Evolutionary conservation across 2,888 invertebrate species (phyloP).

Genomic region (Cheiracanthium punctorium): DNA sequence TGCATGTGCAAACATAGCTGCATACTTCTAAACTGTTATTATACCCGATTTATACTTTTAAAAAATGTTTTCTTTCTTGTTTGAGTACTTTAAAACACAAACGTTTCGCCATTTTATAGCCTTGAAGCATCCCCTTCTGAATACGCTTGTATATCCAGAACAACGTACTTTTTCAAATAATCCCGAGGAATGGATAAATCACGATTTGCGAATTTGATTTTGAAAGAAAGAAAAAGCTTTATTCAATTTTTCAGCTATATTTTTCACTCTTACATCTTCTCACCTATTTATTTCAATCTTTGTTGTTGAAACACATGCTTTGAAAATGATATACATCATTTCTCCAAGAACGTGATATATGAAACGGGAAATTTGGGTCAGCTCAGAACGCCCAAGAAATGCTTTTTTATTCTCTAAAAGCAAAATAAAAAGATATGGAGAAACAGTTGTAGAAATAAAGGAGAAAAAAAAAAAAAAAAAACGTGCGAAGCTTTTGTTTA

Average conservation of each 20-base stretch:
- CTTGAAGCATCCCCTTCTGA: no score
- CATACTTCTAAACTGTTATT: no score
- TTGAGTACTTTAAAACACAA: no score
- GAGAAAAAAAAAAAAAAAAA: background rate
- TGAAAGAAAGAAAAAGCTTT: background rate
- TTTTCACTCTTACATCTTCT: background rate
- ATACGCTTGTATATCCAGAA: no score
- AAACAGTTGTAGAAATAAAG: background rate
- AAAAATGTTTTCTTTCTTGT: no score
- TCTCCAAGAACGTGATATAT: background rate
- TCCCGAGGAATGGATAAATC: background rate
- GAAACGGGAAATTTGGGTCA: constrained; percentile 2
- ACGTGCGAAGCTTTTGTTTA: background rate
- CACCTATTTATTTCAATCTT: background rate
- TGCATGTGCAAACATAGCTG: no score
- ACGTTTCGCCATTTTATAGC: no score
- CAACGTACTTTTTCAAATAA: no score
- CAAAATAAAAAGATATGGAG: background rate
- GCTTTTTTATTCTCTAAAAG: no score
- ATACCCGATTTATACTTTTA: no score
- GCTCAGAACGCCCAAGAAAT: background rate
- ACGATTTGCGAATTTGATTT: background rate
- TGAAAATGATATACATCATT: constrained; percentile 13
- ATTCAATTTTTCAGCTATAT: constrained; percentile 1
- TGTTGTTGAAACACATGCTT: background rate